Evolutionary conservation across 2,888 invertebrate genomes (phyloP), one percentile per base, ranked within the genome.

Genomic region (Drosophila austrosaltans): DNA sequence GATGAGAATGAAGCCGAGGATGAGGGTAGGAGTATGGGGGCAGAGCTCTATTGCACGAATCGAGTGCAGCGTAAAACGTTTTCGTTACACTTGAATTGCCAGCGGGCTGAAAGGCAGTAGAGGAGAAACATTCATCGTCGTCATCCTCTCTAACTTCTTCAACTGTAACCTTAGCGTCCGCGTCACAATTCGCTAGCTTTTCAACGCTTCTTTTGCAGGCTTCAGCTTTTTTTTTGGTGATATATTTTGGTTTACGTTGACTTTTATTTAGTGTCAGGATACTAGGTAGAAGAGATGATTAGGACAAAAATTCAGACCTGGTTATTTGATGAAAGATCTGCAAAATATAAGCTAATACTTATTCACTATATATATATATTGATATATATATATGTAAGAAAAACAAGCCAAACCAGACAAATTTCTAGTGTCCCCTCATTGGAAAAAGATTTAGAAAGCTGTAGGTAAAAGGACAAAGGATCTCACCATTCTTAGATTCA

Each of bases 31-130:
- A 16, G 16, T 16, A 16, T 16, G 16, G 30, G 12, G 12, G 25
- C 10, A 40, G 16, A 36, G 59, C 57, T n/a, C 25, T 48, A 48
- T 32, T 64, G 48, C 44, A 64, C 28, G 44, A 57, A 56, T 44
- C 44, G 64, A 53, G 62, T 62, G 61, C 53, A 62, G 53, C 36
- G 39, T 25, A 53, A 85, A 85, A 78, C 89, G 85, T 78, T 85
- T 85, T 89, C 76, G 89, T 69, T 75, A 77, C 87, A 78, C 87
- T 89, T 89, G 78, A 87, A 78, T 84, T 87, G 78, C 54, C 65
- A 53, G 44, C 54, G 64, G 67, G 58, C 60, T 62, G 65, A 16
- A 22, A n/a, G 36, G 59, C 28, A 57, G 39, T 12, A 36, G 66
- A 62, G 58, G 66, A 74, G 57, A 54, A 65, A 70, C 69, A 78